Percentiles rank a stretch among this genome's conserved stretches.
phyloP scores from a whole-genome alignment of 2,797 vertebrate species.

The Hyperoplus lanceolatus region DNA sequence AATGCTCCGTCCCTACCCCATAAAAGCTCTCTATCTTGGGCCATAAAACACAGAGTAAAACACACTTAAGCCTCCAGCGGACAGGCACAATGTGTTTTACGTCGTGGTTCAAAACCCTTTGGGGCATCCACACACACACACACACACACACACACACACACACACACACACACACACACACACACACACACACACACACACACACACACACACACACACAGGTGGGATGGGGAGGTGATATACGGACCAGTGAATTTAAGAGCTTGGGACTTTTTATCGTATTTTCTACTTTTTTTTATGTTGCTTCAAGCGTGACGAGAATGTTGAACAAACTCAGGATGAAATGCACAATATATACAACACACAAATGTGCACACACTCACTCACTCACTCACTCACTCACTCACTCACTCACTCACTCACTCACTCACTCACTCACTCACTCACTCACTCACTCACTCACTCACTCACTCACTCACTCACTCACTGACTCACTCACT shows the following conservation, averaged over 20 bases:
- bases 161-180: too few species aligned
- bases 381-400: too few species aligned
- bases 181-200: too few species aligned
- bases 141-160: too few species aligned
- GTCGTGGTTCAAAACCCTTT: constrained; percentile 42
- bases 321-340: neutral
- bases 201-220: too few species aligned
- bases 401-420: too few species aligned
- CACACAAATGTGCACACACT: neutral
- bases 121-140: constrained; percentile 1
- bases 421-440: too few species aligned
- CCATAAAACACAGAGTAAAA: constrained; percentile 74
- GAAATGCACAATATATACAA: neutral
- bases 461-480: too few species aligned
- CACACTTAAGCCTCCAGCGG: constrained; percentile 62
- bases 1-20: constrained; percentile 52
- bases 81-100: constrained; percentile 70
- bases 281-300: neutral
- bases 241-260: constrained; percentile 35
- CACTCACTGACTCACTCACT: too few species aligned
- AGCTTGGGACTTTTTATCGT: constrained; percentile 8
- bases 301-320: neutral
- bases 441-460: too few species aligned
- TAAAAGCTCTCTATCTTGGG: constrained; percentile 70
- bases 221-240: constrained; percentile 33